Conservation (phyloP, 2,113 vertebrate genomes). For the Polypterus senegalus region DNA sequence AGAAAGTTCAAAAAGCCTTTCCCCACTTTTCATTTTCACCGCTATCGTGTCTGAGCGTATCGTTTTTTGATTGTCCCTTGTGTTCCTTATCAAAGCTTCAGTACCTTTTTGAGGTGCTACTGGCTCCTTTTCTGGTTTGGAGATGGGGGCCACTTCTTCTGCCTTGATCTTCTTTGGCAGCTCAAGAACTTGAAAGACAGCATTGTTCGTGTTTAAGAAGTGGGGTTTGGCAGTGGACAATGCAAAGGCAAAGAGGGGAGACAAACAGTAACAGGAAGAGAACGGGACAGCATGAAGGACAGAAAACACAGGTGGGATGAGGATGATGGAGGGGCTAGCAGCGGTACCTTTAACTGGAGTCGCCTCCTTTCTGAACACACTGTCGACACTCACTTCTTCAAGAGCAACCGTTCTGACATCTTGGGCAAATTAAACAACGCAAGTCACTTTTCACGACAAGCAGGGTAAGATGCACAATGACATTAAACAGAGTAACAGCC, state of each 20-base stretch:
- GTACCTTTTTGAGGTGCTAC: slow-evolving; percentile 11
- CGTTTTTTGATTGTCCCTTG: too few species aligned
- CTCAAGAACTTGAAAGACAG: slow-evolving; percentile 13
- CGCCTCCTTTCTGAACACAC: not conserved
- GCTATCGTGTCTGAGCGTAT: too few species aligned
- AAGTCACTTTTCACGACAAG: not conserved
- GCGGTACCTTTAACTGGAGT: slow-evolving; percentile 1
- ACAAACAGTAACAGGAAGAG: too few species aligned
- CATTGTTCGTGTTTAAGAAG: not conserved
- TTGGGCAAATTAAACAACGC: not conserved
- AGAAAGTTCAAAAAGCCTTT: too few species aligned
- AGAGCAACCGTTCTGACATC: not conserved
- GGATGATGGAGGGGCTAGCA: too few species aligned
- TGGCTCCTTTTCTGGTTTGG: not conserved
- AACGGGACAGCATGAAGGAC: too few species aligned
- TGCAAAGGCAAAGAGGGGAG: too few species aligned
- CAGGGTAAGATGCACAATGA: not conserved
- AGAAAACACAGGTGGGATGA: too few species aligned
- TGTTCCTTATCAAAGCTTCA: not conserved
- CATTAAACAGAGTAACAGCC: not conserved
- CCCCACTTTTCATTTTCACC: too few species aligned
- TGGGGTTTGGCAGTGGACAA: too few species aligned
- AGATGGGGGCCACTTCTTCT: slow-evolving; percentile 6
- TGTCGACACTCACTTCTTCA: slow-evolving; percentile 6
- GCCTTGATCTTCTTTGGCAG: slow-evolving; percentile 6